Percentiles rank a stretch among this genome's conserved stretches.
These are phyloP conservation scores for Ormyrus thymus DNA, from an alignment of 2,888 invertebrate species.

Conservation along the genomic window DNA sequence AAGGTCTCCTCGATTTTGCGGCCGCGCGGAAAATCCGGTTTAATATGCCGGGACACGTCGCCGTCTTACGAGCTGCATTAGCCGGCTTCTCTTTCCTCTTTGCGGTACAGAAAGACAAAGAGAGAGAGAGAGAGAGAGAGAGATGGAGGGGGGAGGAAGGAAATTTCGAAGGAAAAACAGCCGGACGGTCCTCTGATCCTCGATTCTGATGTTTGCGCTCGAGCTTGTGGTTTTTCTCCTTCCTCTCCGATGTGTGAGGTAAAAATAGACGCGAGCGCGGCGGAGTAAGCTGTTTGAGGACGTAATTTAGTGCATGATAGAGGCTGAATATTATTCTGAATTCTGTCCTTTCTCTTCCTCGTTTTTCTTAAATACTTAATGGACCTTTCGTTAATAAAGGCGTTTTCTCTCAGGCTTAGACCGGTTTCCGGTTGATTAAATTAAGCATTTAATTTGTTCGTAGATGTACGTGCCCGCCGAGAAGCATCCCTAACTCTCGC, in stretches of 20 bases:
- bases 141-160: not conserved
- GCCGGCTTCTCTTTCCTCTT: slow-evolving; percentile 58
- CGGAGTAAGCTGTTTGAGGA: too few relatives aligned
- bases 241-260: not conserved
- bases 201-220: not conserved
- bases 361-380: too few relatives aligned
- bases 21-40: slow-evolving; percentile 63
- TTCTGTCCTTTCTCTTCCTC: too few relatives aligned
- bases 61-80: slow-evolving; percentile 69
- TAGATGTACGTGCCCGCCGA: too few relatives aligned
- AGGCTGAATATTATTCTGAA: too few relatives aligned
- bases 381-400: too few relatives aligned
- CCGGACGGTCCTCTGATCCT: not conserved
- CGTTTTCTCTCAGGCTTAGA: too few relatives aligned
- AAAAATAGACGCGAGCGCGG: too few relatives aligned
- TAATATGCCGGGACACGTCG: slow-evolving; percentile 70
- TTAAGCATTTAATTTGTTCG: too few relatives aligned
- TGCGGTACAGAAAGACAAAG: slow-evolving; percentile 42
- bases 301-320: too few relatives aligned
- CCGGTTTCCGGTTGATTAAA: too few relatives aligned
- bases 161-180: slow-evolving; percentile 10
- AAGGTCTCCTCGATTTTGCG: slow-evolving; percentile 61
- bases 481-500: too few relatives aligned
- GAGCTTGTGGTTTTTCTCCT: not conserved
- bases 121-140: slow-evolving; percentile 6